Evolutionary conservation across 2,888 invertebrate genomes (phyloP).

Genomic region (Pristionchus maxplancki): DNA sequence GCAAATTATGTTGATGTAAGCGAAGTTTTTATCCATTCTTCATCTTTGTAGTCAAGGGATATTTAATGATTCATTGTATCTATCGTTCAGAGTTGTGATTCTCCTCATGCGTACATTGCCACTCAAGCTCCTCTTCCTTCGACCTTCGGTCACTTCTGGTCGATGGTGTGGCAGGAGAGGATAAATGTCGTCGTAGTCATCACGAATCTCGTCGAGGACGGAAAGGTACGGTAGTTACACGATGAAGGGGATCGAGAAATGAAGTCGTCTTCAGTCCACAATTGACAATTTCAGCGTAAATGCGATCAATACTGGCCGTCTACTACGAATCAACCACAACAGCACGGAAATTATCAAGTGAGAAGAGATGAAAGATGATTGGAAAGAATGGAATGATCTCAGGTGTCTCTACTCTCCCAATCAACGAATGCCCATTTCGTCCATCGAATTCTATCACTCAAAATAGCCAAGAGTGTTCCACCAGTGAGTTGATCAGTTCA

Average conservation of each 20-base stretch:
- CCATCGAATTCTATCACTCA: slow-evolving; percentile 67
- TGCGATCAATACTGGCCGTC: slow-evolving; percentile 76
- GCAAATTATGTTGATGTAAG: slow-evolving; percentile 69
- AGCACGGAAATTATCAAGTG: slow-evolving; percentile 62
- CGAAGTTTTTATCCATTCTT: neutral
- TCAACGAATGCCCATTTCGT: slow-evolving; percentile 69
- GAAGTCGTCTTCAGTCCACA: neutral
- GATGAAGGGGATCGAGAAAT: neutral
- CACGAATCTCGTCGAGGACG: slow-evolving; percentile 75
- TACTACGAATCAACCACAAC: slow-evolving; percentile 56
- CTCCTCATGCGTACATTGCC: slow-evolving; percentile 73
- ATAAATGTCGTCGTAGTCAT: slow-evolving; percentile 74
- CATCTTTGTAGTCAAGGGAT: neutral
- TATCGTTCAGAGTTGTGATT: slow-evolving; percentile 64
- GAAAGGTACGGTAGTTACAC: slow-evolving; percentile 58
- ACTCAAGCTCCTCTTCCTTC: slow-evolving; percentile 76
- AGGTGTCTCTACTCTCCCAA: slow-evolving; percentile 66
- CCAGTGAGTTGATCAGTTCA: slow-evolving; percentile 43
- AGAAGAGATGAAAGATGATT: slow-evolving; percentile 51
- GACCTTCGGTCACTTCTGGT: slow-evolving; percentile 65
- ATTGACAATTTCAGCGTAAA: slow-evolving; percentile 66
- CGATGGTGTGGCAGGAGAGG: slow-evolving; percentile 70
- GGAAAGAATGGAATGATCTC: neutral
- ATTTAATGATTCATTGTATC: neutral
- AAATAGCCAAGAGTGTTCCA: slow-evolving; percentile 56